Percentiles rank a stretch among this genome's conserved stretches.
Evolutionary conservation across 2,113 vertebrate species (phyloP).

Genomic region (Steatornis caripensis): DNA sequence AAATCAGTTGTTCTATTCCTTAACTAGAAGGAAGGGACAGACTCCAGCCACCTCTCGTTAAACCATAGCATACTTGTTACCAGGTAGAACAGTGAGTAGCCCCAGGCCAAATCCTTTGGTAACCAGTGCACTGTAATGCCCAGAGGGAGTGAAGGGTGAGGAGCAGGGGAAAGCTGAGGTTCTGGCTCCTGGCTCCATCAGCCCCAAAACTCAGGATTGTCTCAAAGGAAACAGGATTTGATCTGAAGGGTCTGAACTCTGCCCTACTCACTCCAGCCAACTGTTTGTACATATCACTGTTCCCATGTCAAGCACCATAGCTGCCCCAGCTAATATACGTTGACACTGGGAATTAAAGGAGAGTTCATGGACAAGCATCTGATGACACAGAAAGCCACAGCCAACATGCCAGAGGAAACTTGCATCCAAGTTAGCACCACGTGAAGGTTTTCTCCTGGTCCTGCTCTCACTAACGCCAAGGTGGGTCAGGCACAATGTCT

Average conservation of each 20-base stretch:
- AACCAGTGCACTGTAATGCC: neutral
- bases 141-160: neutral
- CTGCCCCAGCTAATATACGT: fast-evolving
- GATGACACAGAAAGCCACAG: neutral
- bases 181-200: neutral
- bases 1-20: neutral
- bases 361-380: neutral
- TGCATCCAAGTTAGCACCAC: neutral
- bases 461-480: neutral
- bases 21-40: neutral
- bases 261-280: neutral
- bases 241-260: neutral
- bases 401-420: neutral
- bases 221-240: neutral
- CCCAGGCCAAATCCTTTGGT: neutral
- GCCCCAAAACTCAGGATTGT: neutral
- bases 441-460: neutral
- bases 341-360: neutral
- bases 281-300: neutral
- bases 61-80: neutral
- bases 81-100: neutral
- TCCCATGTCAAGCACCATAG: neutral
- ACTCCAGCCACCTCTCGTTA: neutral
- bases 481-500: neutral
- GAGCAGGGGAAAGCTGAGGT: neutral